A percentile compares a stretch with the other conserved stretches of the same genome.
phyloP scores from a whole-genome alignment of 1,140 invertebrate species.

The Drosophila mojavensis region DNA sequence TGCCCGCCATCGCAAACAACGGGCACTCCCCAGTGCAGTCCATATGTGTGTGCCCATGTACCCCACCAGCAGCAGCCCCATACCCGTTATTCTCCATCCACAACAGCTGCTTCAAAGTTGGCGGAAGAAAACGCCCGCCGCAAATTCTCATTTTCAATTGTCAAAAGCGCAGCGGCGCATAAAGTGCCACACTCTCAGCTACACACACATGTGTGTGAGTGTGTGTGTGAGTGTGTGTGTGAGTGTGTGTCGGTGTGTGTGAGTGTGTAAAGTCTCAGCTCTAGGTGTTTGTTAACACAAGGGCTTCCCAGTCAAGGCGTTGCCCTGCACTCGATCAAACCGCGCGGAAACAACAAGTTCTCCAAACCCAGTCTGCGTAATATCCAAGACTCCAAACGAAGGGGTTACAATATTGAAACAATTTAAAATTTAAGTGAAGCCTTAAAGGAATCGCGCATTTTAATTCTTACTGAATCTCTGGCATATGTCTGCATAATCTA shows the following conservation, averaged over 20 bases:
- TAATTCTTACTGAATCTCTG: no score
- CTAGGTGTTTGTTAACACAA: conserved; percentile 62
- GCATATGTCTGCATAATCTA: no score
- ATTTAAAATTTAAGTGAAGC: conserved; percentile 37
- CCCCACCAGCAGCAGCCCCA: background rate
- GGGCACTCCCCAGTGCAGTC: conserved; percentile 26
- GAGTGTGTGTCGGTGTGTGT: conserved; percentile 19
- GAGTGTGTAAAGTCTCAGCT: conserved; percentile 11
- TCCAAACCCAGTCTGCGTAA: background rate
- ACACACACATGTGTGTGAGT: conserved; percentile 10
- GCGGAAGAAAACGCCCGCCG: conserved; percentile 51
- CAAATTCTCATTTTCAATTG: conserved; percentile 65
- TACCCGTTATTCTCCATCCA: background rate
- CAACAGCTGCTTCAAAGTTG: conserved; percentile 38
- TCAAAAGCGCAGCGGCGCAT: conserved; percentile 66
- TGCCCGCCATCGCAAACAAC: conserved; percentile 43
- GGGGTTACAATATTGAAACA: conserved; percentile 29
- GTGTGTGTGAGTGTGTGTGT: conserved; percentile 24
- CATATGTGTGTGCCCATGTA: conserved; percentile 18
- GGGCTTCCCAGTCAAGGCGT: conserved; percentile 50
- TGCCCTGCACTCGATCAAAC: conserved; percentile 57
- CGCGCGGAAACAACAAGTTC: conserved; percentile 35
- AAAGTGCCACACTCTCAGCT: conserved; percentile 73
- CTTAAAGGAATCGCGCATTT: background rate
- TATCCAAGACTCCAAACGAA: background rate